Evolutionary conservation across 2,888 invertebrate species (phyloP).

Genomic region (Creontiades dilutus): DNA sequence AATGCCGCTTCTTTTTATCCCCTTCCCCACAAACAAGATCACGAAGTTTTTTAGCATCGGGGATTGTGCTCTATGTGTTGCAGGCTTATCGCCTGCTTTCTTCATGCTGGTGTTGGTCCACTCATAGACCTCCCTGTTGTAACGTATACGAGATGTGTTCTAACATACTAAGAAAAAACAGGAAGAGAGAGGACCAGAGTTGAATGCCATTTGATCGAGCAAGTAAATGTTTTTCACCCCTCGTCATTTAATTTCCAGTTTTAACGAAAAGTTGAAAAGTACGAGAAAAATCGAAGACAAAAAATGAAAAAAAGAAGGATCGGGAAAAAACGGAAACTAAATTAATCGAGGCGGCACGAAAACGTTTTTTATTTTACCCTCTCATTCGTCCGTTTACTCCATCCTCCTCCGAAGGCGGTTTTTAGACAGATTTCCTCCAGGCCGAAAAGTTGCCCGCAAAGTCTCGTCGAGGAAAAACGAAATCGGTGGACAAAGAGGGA

Average conservation of each 20-base stretch:
- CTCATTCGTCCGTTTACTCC: not conserved
- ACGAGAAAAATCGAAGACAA: not conserved
- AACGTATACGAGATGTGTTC: too few species aligned
- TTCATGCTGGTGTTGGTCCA: too few species aligned
- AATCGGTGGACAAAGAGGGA: not conserved
- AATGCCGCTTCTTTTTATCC: too few species aligned
- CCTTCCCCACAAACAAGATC: too few species aligned
- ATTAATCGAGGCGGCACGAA: slow-evolving; percentile 30
- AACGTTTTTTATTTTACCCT: slow-evolving; percentile 8
- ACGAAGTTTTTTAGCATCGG: too few species aligned
- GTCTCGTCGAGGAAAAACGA: not conserved
- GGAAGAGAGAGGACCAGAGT: too few species aligned
- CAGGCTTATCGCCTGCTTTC: too few species aligned
- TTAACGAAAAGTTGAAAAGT: not conserved
- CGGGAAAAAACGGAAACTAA: slow-evolving; percentile 1
- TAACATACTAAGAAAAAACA: too few species aligned
- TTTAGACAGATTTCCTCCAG: slow-evolving; percentile 15
- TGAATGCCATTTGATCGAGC: too few species aligned
- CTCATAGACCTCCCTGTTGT: too few species aligned
- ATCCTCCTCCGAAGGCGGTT: not conserved
- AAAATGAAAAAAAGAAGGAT: not conserved
- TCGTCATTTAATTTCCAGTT: not conserved
- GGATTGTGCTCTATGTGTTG: too few species aligned
- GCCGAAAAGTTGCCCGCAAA: not conserved
- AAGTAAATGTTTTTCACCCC: too few species aligned